phyloP scores from a whole-genome alignment of 2,888 invertebrate genomes.

The Ectemnius cavifrons region DNA sequence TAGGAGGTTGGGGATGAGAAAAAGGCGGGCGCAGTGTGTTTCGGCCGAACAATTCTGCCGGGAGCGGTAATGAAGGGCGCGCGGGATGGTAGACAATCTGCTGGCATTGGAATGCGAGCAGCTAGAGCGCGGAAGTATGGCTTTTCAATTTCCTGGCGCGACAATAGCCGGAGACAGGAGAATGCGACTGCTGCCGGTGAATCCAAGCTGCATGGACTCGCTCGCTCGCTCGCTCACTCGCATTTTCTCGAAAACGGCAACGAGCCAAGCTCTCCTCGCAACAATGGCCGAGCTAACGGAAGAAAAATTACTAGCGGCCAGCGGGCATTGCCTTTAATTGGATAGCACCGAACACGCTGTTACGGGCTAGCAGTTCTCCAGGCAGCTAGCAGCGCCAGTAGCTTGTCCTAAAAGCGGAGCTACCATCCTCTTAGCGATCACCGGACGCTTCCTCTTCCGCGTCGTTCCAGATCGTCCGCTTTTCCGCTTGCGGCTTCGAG shows the following conservation, averaged over 20 bases:
- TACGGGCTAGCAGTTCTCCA: conserved; percentile 43
- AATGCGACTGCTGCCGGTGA: background rate
- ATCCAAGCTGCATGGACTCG: background rate
- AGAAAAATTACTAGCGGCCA: conserved; percentile 48
- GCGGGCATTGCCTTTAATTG: conserved; percentile 53
- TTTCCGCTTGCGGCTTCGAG: conserved; percentile 49
- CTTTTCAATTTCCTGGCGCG: conserved; percentile 24
- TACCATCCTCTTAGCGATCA: conserved; percentile 19
- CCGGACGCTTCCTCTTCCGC: conserved; percentile 58
- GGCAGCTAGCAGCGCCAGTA: background rate
- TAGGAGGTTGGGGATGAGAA: too few species aligned
- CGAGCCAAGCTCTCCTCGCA: background rate
- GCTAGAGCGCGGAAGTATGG: conserved; percentile 2
- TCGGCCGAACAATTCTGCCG: too few species aligned
- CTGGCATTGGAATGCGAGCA: background rate
- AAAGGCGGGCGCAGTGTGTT: background rate
- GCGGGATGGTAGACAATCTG: too few species aligned
- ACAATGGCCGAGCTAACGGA: conserved; percentile 46
- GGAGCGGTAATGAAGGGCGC: too few species aligned
- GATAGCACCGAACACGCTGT: conserved; percentile 50
- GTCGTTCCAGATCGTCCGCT: conserved; percentile 58
- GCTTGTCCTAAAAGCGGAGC: conserved; percentile 21
- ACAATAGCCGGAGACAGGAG: background rate
- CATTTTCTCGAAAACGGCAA: conserved; percentile 32
- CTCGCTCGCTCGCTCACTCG: background rate